Conservation (phyloP, 1,140 invertebrate genomes). For the Drosophila ananassae region DNA sequence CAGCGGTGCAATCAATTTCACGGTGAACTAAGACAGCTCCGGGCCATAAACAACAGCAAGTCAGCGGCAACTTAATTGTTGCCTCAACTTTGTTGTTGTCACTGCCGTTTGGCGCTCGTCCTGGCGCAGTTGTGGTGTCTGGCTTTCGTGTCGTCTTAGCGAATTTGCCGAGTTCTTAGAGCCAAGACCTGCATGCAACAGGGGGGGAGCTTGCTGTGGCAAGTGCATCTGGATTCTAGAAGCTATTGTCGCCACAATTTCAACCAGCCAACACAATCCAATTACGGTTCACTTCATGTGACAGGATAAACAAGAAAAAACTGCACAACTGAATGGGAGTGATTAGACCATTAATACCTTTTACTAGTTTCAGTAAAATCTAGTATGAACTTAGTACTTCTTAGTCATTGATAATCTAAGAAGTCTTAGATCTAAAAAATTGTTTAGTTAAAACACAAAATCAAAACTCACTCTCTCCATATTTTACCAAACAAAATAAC, state of each 20-base stretch:
- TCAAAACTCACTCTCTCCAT: no score
- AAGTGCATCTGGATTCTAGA: constrained; percentile 21
- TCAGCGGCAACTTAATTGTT: constrained; percentile 68
- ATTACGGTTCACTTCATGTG: constrained; percentile 35
- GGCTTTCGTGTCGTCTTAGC: constrained; percentile 13
- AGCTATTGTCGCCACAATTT: constrained; percentile 10
- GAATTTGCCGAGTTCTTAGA: neutral
- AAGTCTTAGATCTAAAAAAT: no score
- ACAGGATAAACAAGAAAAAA: constrained; percentile 3
- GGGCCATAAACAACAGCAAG: constrained; percentile 36
- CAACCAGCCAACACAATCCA: neutral
- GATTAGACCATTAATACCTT: neutral
- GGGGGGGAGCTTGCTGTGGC: constrained; percentile 29
- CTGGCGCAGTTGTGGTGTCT: constrained; percentile 21
- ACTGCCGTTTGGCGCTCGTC: neutral
- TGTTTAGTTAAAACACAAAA: no score
- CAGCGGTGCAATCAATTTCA: constrained; percentile 73
- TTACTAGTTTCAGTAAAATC: no score
- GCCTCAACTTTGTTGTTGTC: constrained; percentile 41
- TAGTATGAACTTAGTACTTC: no score
- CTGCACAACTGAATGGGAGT: neutral
- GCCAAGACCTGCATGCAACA: constrained; percentile 45
- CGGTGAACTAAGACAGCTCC: constrained; percentile 30
- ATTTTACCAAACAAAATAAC: no score
- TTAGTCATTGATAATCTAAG: no score